Evolutionary conservation across 2,113 vertebrate species (phyloP).

Genomic region (Murina feae): DNA sequence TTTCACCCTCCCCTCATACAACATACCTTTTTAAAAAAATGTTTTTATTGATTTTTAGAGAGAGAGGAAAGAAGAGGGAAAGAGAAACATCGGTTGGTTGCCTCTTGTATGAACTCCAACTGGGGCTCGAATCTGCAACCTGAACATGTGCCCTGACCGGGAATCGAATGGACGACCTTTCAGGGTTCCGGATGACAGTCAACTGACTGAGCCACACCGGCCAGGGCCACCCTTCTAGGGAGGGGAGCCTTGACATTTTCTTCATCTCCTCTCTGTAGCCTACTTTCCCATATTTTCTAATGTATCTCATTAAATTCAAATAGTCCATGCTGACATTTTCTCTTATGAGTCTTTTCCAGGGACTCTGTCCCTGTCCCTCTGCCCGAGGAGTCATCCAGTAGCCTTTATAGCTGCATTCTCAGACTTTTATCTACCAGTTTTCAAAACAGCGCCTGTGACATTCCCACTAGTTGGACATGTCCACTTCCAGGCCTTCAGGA

Average conservation of each 20-base stretch:
- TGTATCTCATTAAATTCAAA: background rate
- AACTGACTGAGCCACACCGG: no score
- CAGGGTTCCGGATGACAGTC: no score
- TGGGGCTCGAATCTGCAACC: no score
- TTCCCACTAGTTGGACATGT: background rate
- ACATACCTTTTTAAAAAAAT: background rate
- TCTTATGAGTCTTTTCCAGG: constrained; percentile 12
- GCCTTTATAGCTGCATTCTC: background rate
- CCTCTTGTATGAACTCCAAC: no score
- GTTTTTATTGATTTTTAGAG: no score
- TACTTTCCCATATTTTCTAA: background rate
- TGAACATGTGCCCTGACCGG: no score
- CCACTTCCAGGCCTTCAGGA: background rate
- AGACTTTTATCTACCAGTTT: background rate
- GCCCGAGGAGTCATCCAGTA: background rate
- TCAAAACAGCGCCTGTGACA: background rate
- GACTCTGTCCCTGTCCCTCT: background rate
- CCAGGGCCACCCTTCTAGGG: background rate
- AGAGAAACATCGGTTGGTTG: no score
- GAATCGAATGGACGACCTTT: no score
- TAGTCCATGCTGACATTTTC: background rate
- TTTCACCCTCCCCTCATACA: background rate
- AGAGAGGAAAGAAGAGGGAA: no score
- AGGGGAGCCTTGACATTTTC: background rate
- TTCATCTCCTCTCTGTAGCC: background rate